Evolutionary conservation across 2,113 vertebrate genomes (phyloP), one percentile per base, ranked within the genome.

Genomic region (Equus quagga): DNA sequence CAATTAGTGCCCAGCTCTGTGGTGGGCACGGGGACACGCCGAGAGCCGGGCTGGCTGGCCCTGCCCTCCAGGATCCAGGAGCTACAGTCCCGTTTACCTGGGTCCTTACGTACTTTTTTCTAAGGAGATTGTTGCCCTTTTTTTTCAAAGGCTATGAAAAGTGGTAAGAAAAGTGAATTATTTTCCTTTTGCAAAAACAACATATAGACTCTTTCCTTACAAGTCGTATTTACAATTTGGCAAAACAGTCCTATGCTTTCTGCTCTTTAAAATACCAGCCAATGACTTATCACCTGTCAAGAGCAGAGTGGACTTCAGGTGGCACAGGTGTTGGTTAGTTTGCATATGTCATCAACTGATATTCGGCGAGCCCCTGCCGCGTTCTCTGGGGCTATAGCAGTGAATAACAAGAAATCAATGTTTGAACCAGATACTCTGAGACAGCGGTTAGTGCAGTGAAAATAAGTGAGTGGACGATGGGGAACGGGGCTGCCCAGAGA

Each of bases 71-170:
- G 72, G 18, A 17, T 14, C 60, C 18, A 13, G 72, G 18, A 17
- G 0, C 58, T 49, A 0, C 3, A 1, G 28, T 24, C 67, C 44
- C 2, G 0, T 28, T 19, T 21, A 46, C 36, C 62, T 3, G 2
- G 24, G 49, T 62, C 82, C 79, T 14, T 15, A 49, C 14, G 5
- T 44, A 9, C 1, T 19, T 83, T 46, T 23, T 13, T 18, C 46
- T 51, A 46, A 70, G n/a, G 46, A 75, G 33, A 46, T 19, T 1
- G 5, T 85, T 73, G 21, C 64, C 76, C 76, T 36, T 76, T 44
- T 91, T 44, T 75, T 73, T 83, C 84, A 51, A 83, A 86, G 36
- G 19, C 81, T 84, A 9, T 23, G 2, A 51, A 84, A 89, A 96
- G 28, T 41, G 6, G 19, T 70, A 83, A 72, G 54, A 64, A 72